A percentile compares a stretch with the other conserved stretches of the same genome.
Conservation (phyloP, 1,140 invertebrate species). For the Lepidurus apus region DNA sequence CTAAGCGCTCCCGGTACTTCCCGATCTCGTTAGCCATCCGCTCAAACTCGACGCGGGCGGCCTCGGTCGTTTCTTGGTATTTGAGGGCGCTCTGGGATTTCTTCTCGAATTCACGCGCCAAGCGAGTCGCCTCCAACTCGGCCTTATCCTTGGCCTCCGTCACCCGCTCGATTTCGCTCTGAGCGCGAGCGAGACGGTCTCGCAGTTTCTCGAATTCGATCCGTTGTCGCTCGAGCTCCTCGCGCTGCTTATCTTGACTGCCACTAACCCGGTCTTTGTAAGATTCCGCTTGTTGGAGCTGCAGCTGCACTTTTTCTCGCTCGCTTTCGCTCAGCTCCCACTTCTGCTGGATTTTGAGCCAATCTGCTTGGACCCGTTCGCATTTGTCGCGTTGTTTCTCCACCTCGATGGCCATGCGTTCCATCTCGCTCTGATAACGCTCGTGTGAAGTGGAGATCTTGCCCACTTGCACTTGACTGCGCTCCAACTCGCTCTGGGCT, state of each 20-base stretch:
- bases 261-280: conserved; percentile 54
- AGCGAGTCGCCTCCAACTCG: conserved; percentile 72
- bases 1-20: conserved; percentile 67
- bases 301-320: conserved; percentile 42
- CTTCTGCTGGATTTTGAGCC: conserved; percentile 42
- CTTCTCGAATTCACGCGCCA: conserved; percentile 81
- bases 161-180: conserved; percentile 37
- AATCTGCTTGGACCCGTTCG: conserved; percentile 53
- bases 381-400: conserved; percentile 77
- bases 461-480: conserved; percentile 68
- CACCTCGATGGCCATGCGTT: conserved; percentile 72
- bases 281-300: conserved; percentile 41
- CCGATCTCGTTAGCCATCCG: conserved; percentile 70
- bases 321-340: conserved; percentile 40
- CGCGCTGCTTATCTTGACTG: conserved; percentile 55
- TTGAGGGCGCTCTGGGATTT: conserved; percentile 54
- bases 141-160: conserved; percentile 51
- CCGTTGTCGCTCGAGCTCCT: conserved; percentile 47
- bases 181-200: conserved; percentile 40
- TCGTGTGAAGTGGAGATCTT: conserved; percentile 66
- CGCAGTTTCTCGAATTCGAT: conserved; percentile 41
- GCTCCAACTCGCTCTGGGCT: conserved; percentile 68
- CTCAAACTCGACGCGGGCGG: conserved; percentile 63
- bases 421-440: conserved; percentile 55
- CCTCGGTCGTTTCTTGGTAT: conserved; percentile 30